Conservation (phyloP, 1,140 invertebrate species). For the Ceratosolen solmsi region DNA sequence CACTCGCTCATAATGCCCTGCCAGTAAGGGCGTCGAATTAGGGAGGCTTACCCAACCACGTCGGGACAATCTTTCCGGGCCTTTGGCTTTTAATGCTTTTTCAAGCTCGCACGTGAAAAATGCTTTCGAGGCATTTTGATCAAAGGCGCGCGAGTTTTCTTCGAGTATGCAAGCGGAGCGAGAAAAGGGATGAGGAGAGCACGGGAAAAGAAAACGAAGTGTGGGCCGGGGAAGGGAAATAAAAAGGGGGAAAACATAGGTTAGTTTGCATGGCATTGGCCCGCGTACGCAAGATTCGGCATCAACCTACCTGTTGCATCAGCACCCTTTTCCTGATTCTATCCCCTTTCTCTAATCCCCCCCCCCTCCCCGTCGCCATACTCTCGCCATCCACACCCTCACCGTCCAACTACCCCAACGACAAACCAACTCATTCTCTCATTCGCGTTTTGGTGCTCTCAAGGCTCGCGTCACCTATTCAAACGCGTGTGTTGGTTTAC, state of each 20-base stretch:
- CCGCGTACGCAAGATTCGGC: constrained; percentile 57
- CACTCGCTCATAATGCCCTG: neutral
- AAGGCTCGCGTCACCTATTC: too few species aligned
- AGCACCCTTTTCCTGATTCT: constrained; percentile 49
- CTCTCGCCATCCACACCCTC: neutral
- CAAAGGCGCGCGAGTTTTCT: constrained; percentile 29
- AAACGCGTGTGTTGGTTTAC: too few species aligned
- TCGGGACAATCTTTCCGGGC: constrained; percentile 8
- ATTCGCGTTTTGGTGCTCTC: too few species aligned
- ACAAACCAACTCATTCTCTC: too few species aligned
- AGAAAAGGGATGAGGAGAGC: neutral
- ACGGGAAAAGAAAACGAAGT: constrained; percentile 18
- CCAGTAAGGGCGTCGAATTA: constrained; percentile 26
- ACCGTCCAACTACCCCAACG: neutral
- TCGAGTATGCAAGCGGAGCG: neutral
- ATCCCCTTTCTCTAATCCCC: neutral
- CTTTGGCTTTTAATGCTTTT: constrained; percentile 31
- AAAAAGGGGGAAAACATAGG: constrained; percentile 32
- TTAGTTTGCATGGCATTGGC: constrained; percentile 58
- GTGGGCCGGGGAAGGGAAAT: neutral
- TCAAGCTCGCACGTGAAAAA: constrained; percentile 32
- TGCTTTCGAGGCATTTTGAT: constrained; percentile 33
- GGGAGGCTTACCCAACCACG: constrained; percentile 26
- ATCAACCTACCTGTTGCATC: constrained; percentile 62
- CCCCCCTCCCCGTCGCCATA: neutral